Conservation (phyloP, 2,113 vertebrate genomes). For the Raja brachyura region DNA sequence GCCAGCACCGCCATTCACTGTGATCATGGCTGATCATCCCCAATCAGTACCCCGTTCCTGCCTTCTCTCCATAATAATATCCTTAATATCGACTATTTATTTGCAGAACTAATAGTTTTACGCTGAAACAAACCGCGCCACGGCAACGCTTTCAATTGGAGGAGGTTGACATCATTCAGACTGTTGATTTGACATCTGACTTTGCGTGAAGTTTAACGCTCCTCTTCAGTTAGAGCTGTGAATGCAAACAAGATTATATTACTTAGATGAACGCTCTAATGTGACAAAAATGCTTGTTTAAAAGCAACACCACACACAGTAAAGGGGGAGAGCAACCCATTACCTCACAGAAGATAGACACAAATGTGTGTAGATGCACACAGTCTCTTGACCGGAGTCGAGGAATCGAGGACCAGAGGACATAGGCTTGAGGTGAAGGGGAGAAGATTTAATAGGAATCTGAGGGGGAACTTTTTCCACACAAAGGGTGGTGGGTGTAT, state of each 20-base stretch:
- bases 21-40: too few relatives aligned
- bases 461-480: too few relatives aligned
- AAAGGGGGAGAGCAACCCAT: neutral
- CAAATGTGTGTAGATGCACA: too few relatives aligned
- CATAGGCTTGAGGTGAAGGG: too few relatives aligned
- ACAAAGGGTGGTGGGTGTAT: too few relatives aligned
- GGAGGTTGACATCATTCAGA: neutral
- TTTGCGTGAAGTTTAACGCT: neutral
- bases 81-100: neutral
- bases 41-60: too few relatives aligned
- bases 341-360: neutral
- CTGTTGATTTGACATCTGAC: neutral
- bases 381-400: too few relatives aligned
- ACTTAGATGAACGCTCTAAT: neutral
- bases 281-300: neutral
- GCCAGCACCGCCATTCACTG: too few relatives aligned
- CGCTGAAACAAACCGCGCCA: neutral
- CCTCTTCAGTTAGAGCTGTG: neutral
- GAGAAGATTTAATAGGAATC: too few relatives aligned
- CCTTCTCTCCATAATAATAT: too few relatives aligned
- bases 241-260: conserved; percentile 6
- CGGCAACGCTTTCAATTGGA: neutral
- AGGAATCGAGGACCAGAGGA: too few relatives aligned
- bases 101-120: neutral
- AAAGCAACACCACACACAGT: neutral